Conservation (phyloP, 1,140 invertebrate genomes). For the Bombus sylvicola region DNA sequence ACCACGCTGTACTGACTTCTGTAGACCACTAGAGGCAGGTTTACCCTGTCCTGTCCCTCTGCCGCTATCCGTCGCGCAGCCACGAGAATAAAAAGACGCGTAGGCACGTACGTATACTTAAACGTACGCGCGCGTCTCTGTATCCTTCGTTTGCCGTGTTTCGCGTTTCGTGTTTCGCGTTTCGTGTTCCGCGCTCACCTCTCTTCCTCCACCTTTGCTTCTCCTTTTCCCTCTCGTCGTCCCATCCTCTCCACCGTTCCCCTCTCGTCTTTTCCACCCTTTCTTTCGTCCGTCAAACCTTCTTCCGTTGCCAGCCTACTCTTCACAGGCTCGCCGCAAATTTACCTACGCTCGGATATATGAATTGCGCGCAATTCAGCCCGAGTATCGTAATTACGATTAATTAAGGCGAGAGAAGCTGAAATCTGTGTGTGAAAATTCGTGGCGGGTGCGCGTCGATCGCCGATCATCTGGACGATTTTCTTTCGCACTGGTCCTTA, state of each 20-base stretch:
- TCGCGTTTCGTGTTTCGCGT: not conserved
- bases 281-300: conserved; percentile 17
- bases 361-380: not conserved
- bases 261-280: conserved; percentile 7
- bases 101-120: conserved; percentile 52
- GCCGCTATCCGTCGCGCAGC: conserved; percentile 51
- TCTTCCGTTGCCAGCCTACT: not conserved
- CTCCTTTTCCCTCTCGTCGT: no score
- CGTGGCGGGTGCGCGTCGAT: not conserved
- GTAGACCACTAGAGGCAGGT: conserved; percentile 76
- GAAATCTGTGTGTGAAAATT: not conserved
- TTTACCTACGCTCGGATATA: conserved; percentile 3
- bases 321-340: not conserved
- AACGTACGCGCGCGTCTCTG: conserved; percentile 18
- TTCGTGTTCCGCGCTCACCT: not conserved
- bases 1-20: conserved; percentile 76
- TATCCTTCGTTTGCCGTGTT: conserved; percentile 9
- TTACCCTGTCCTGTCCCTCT: conserved; percentile 54
- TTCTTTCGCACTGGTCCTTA: not conserved
- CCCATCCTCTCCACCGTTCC: not conserved
- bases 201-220: no score
- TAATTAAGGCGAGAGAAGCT: conserved; percentile 19
- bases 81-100: conserved; percentile 57
- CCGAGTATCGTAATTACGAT: conserved; percentile 19
- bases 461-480: not conserved